Evolutionary conservation across 2,797 vertebrate species (phyloP), one percentile per base, ranked within the genome.

Genomic region (Remorina albescens): DNA sequence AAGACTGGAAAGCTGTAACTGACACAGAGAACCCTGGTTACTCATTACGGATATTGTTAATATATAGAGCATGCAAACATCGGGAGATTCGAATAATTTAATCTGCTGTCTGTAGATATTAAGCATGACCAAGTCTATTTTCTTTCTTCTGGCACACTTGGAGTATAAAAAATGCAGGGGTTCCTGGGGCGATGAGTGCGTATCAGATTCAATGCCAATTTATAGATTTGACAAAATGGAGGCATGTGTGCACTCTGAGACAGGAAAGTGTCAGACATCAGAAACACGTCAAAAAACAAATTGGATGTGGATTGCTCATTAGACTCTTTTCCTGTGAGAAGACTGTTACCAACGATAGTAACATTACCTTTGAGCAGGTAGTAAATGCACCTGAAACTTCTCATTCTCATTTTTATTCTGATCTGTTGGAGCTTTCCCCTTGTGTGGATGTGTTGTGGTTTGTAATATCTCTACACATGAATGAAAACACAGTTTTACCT

Each of bases 381-480:
- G 13, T 54, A 42, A 55, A 30, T 23, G 0, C 65, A 61, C 8
- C 13, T 46, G 39, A 32, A 6, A 37, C 3, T 51, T 32, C 7
- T 57, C 5, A 47, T 21, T 59, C 42, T 13, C n/a, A 79, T 47
- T 42, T 21, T 21, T 47, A 46, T 56, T 61, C 49, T 53, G 18
- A 41, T 66, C 34, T 64, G 8, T 26, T 8, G 28, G 39, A 47
- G 39, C 6, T 62, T 46, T 66, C 2, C 32, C 16, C 46, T 12
- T 3, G 15, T 16, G 42, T 26, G 39, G 1, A 47, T 12, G 18
- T 51, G 59, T 47, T 15, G 26, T 12, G 41, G 57, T 13, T 21
- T 8, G 8, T n/a, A 49, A 60, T 2, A 19, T 47, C 59, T 53
- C 19, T 30, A 55, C 41, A 1, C 16, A 37, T 28, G 9, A 19